phyloP scores from a whole-genome alignment of 2,888 invertebrate genomes.

The Heteromyza rotundicornis region DNA sequence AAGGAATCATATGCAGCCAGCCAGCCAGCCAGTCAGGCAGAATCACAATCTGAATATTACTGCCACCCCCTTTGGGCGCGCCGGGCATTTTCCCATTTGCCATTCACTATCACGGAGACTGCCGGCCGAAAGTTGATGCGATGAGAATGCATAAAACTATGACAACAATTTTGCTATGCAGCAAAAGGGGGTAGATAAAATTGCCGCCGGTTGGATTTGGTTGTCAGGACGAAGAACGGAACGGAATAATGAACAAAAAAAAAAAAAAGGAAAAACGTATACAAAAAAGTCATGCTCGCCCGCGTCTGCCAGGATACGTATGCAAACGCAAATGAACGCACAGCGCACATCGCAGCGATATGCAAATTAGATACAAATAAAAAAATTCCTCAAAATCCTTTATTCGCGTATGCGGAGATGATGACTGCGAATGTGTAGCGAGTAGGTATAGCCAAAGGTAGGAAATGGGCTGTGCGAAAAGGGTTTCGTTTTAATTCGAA shows the following conservation, averaged over 20 bases:
- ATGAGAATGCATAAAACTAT: constrained; percentile 11
- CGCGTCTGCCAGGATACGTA: constrained; percentile 29
- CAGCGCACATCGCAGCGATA: constrained; percentile 39
- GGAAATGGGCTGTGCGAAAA: constrained; percentile 27
- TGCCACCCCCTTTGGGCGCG: background rate
- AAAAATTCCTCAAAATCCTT: constrained; percentile 42
- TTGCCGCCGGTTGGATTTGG: constrained; percentile 33
- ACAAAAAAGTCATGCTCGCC: constrained; percentile 27
- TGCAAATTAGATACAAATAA: constrained; percentile 56
- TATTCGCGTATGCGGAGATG: constrained; percentile 29
- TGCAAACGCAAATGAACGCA: constrained; percentile 18
- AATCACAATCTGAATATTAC: no score
- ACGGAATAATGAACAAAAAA: background rate
- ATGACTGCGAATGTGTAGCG: constrained; percentile 28
- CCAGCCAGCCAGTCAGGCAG: background rate
- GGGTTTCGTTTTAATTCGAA: constrained; percentile 30
- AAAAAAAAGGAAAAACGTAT: background rate
- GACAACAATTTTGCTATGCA: no score
- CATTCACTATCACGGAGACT: background rate
- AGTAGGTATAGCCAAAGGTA: constrained; percentile 34
- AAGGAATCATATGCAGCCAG: constrained; percentile 35
- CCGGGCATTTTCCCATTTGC: background rate
- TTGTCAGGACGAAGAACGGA: constrained; percentile 40
- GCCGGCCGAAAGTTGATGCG: background rate
- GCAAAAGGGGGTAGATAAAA: constrained; percentile 34